Base-by-base conservation (phyloP, 2,888 invertebrate species). In the Dynastes hyllus region DNA sequence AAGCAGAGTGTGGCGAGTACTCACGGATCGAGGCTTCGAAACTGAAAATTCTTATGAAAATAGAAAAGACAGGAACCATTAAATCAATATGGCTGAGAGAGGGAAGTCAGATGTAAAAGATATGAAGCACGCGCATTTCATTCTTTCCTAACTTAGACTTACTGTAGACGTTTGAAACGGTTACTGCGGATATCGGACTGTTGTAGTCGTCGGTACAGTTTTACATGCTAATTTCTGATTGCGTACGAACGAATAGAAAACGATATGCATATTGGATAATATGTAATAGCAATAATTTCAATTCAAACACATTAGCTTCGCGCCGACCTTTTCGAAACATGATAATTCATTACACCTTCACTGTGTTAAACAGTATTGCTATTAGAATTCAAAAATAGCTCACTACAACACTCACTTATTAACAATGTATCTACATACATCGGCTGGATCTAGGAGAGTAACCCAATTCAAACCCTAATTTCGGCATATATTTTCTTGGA, bases 51-150 rank as follows among this genome's bases (percentile, higher is more conserved):
- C 77, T 76, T 77, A 69, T 69, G 78, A 78, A 81, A 79, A 79
- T 78, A 76, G 77, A 55, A 79, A 78, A 69, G 70, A 67, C 78
- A 69, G 63, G 81, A 78, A 80, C 81, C 80, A 81, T 78, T 84
- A 84, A 84, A 84, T 84, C 84, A 84, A 82, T 83, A 83, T 82
- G 81, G 82, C 78, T 78, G 79, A 83, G 81, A 80, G 81, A 83
- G 81, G 81, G 81, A 83, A 81, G 81, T 83, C 83, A 81, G 83
- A 83, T 84, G 79, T 80, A 83, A 55, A 78, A 83, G 84, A 85
- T 84, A 84, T 79, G 81, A 82, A 78, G 81, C 83, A 84, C 84
- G 84, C 85, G 84, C 82, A 84, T 82, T 84, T 85, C 83, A 82
- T 83, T 81, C 82, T 70, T 83, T 82, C 82, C 27, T 27, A 81